phyloP scores from a whole-genome alignment of 2,797 vertebrate species.

The Trematocara caparti region DNA sequence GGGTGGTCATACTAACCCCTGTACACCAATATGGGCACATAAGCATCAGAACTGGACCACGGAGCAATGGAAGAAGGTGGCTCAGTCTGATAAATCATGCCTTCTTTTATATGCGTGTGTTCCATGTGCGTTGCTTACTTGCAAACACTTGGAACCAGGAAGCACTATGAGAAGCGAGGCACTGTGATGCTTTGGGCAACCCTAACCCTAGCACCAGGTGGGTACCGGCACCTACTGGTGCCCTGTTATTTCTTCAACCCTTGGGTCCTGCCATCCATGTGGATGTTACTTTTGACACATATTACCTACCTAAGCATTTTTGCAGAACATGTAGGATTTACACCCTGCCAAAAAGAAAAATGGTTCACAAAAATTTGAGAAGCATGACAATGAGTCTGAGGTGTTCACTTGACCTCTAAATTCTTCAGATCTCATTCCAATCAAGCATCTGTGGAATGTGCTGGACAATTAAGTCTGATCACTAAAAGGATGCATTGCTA shows the following conservation, averaged over 20 bases:
- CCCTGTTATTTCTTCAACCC: background rate
- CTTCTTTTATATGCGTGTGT: background rate
- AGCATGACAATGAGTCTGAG: background rate
- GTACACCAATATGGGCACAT: background rate
- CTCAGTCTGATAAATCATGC: background rate
- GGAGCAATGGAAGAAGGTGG: rapidly evolving
- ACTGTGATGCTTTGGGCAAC: background rate
- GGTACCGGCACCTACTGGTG: background rate
- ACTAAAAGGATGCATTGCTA: background rate
- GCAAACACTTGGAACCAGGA: background rate
- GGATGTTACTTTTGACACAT: background rate
- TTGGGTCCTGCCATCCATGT: background rate
- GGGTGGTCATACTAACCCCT: background rate
- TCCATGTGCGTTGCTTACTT: background rate
- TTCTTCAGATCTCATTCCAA: background rate
- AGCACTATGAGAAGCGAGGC: background rate
- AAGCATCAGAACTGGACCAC: background rate
- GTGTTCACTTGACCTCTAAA: background rate
- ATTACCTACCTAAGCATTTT: background rate
- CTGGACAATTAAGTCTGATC: background rate
- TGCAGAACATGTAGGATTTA: background rate
- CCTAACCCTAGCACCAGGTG: rapidly evolving
- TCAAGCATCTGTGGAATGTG: background rate
- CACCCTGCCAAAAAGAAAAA: background rate
- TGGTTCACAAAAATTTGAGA: background rate